phyloP scores from a whole-genome alignment of 2,113 vertebrate species.

The Reinhardtius hippoglossoides region DNA sequence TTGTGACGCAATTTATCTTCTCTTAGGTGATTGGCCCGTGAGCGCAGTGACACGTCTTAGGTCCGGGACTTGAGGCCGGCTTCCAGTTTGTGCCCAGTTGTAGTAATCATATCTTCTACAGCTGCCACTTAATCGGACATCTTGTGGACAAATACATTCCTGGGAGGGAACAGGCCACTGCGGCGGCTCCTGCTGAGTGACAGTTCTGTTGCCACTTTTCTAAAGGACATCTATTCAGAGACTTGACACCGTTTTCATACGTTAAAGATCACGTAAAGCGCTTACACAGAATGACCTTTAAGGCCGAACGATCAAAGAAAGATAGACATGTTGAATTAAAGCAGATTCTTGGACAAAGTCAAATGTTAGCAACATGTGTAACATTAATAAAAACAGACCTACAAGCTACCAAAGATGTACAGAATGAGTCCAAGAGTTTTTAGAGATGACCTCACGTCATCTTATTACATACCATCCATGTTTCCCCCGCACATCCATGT shows the following conservation, averaged over 20 bases:
- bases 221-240: conserved; percentile 5
- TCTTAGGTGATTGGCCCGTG: not conserved
- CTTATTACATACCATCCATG: conserved; percentile 67
- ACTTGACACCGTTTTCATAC: not conserved
- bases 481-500: conserved; percentile 70
- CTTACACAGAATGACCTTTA: not conserved
- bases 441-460: conserved; percentile 74
- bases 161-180: conserved; percentile 48
- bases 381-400: conserved; percentile 27
- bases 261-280: not conserved
- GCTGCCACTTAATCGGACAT: conserved; percentile 83
- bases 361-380: not conserved
- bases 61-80: conserved; percentile 69
- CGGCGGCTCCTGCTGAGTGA: conserved; percentile 61
- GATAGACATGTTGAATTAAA: not conserved
- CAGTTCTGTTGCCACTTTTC: conserved; percentile 24
- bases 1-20: not conserved
- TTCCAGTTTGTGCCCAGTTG: conserved; percentile 84
- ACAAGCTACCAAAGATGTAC: conserved; percentile 42
- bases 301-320: not conserved
- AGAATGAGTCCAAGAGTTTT: conserved; percentile 70
- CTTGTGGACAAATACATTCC: conserved; percentile 70
- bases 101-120: conserved; percentile 88
- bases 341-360: not conserved
- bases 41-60: conserved; percentile 9